Percentiles rank a stretch among this genome's conserved stretches.
Evolutionary conservation across 2,113 vertebrate species (phyloP).

Genomic region (Channa argus): DNA sequence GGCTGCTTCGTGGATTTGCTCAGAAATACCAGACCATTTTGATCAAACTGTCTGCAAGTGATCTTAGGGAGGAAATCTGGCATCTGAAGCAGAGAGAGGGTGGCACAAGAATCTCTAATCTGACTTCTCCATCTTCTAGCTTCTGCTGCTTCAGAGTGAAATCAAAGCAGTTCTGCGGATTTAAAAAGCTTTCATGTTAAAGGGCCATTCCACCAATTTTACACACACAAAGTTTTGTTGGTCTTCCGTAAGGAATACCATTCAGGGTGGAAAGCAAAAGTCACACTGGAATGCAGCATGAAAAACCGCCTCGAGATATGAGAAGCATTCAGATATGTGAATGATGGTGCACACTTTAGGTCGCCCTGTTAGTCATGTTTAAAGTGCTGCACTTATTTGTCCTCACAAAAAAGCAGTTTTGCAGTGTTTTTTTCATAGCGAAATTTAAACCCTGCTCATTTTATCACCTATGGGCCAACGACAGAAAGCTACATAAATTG

Average conservation of each 20-base stretch:
- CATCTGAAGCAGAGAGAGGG: conserved; percentile 1
- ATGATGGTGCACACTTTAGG: background rate
- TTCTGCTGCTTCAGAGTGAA: conserved; percentile 22
- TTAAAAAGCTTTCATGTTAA: conserved; percentile 11
- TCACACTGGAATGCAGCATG: background rate
- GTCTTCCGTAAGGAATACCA: background rate
- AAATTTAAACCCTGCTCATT: background rate
- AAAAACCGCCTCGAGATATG: background rate
- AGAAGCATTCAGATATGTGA: background rate
- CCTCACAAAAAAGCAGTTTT: background rate
- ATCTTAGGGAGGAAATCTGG: conserved; percentile 48
- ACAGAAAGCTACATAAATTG: background rate
- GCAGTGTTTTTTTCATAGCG: background rate
- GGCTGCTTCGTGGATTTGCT: conserved; percentile 57
- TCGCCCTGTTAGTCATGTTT: background rate
- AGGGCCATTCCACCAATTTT: background rate
- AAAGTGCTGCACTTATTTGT: background rate
- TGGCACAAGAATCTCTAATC: conserved; percentile 32
- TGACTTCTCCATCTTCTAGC: conserved; percentile 30
- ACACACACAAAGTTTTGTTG: background rate
- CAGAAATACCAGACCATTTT: conserved; percentile 55
- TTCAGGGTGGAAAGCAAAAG: background rate
- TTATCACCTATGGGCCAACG: background rate
- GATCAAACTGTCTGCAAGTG: conserved; percentile 59
- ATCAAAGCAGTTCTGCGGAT: conserved; percentile 29